Evolutionary conservation across 2,888 invertebrate genomes (phyloP).

Genomic region (Morpho deidamia): DNA sequence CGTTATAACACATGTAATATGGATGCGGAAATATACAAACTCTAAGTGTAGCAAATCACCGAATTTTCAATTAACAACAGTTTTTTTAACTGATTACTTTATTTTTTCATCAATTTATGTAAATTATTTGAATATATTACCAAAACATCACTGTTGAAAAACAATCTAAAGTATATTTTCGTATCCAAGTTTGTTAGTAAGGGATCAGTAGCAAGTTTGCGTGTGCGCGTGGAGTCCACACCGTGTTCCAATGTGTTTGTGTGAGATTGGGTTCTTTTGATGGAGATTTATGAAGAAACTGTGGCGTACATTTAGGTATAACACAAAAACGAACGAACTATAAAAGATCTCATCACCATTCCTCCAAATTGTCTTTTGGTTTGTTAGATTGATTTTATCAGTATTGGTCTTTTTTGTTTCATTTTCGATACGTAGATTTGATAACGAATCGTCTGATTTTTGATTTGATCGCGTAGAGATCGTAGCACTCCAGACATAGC

Average conservation of each 20-base stretch:
- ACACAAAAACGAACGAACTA: neutral
- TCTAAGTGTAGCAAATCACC: neutral
- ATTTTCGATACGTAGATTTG: no score
- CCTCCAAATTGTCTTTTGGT: neutral
- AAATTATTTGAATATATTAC: no score
- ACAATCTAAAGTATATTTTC: slow-evolving; percentile 40
- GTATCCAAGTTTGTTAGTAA: slow-evolving; percentile 65
- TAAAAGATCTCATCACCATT: neutral
- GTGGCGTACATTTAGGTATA: neutral
- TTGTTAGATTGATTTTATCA: slow-evolving; percentile 4
- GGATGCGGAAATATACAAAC: slow-evolving; percentile 54
- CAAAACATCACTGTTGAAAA: no score
- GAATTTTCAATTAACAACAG: neutral
- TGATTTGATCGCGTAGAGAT: no score
- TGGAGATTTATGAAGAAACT: slow-evolving; percentile 1
- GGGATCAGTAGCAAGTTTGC: slow-evolving; percentile 68
- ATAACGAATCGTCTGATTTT: no score
- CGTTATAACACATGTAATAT: slow-evolving; percentile 60
- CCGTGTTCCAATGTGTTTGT: slow-evolving; percentile 52
- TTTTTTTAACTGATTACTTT: no score
- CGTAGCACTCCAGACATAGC: no score
- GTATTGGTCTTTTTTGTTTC: neutral
- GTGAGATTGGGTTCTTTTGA: slow-evolving; percentile 18
- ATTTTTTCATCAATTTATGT: no score
- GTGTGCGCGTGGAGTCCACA: slow-evolving; percentile 74